Percentiles rank a stretch among this genome's conserved stretches.
phyloP scores from a whole-genome alignment of 1,140 invertebrate species.

The Sesamia nonagrioides region DNA sequence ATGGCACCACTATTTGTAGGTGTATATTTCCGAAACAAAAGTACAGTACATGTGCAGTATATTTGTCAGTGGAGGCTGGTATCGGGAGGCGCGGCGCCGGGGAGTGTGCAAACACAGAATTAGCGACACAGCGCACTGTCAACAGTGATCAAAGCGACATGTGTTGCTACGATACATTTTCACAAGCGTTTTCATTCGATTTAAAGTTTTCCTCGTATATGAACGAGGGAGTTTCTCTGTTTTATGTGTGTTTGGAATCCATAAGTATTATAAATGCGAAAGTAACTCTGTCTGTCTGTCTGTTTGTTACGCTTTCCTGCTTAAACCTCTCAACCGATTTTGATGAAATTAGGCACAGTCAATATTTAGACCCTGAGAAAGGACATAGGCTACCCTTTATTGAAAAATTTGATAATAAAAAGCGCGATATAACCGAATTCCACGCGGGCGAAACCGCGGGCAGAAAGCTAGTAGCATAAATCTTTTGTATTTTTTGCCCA shows the following conservation, averaged over 20 bases:
- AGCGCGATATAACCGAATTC: too few relatives aligned
- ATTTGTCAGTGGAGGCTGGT: conserved; percentile 15
- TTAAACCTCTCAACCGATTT: too few relatives aligned
- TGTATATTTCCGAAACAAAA: conserved; percentile 4
- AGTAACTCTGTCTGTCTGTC: too few relatives aligned
- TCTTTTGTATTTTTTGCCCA: too few relatives aligned
- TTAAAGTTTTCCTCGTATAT: conserved; percentile 3
- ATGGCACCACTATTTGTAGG: neutral
- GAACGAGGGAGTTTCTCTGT: neutral
- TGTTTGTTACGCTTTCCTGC: too few relatives aligned
- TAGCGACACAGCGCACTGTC: conserved; percentile 39
- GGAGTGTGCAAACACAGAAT: conserved; percentile 38
- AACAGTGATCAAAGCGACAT: conserved; percentile 52
- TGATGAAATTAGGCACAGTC: too few relatives aligned
- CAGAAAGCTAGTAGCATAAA: too few relatives aligned
- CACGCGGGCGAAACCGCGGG: too few relatives aligned
- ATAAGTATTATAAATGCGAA: too few relatives aligned
- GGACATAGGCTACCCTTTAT: too few relatives aligned
- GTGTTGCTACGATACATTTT: conserved; percentile 40
- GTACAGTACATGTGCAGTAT: conserved; percentile 17
- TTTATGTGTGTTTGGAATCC: neutral
- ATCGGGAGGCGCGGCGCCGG: neutral
- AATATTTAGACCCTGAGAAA: too few relatives aligned
- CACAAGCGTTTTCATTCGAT: conserved; percentile 43
- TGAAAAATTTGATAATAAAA: too few relatives aligned